A percentile compares a stretch with the other conserved stretches of the same genome.
These are phyloP conservation scores for Vanacampus margaritifer DNA, from an alignment of 2,113 vertebrate species.

Conservation along the genomic window DNA sequence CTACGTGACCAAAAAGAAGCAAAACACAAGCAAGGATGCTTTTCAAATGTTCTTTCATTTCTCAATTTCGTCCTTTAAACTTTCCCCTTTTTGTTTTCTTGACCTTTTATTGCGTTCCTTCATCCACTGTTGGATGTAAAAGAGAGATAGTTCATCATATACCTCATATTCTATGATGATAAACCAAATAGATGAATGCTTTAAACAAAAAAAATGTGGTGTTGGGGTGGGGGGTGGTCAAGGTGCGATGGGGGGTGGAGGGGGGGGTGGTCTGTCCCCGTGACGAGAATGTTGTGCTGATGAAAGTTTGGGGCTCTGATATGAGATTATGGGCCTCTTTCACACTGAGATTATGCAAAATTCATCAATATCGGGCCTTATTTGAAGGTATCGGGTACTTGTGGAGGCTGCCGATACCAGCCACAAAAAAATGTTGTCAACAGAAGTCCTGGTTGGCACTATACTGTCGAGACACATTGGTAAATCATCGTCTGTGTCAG, in stretches of 20 bases:
- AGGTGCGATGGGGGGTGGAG: constrained; percentile 24
- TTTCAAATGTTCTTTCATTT: background rate
- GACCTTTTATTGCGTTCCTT: constrained; percentile 38
- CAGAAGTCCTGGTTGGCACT: no score
- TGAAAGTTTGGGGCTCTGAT: constrained; percentile 20
- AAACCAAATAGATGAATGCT: constrained; percentile 86
- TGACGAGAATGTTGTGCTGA: constrained; percentile 19
- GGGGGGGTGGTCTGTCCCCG: constrained; percentile 13
- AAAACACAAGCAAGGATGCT: constrained; percentile 47
- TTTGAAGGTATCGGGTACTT: no score
- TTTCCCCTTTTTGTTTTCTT: constrained; percentile 36
- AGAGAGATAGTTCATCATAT: constrained; percentile 91
- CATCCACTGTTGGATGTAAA: constrained; percentile 68
- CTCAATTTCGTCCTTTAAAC: constrained; percentile 38
- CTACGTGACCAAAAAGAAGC: constrained; percentile 79
- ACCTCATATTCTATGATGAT: constrained; percentile 91
- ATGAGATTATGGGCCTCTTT: background rate
- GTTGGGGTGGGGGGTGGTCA: constrained; percentile 2
- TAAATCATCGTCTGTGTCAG: no score
- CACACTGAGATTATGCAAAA: background rate
- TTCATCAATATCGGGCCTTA: background rate
- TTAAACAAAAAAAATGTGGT: constrained; percentile 49
- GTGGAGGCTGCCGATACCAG: no score
- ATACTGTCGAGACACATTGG: no score
- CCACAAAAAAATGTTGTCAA: no score